Percentiles rank a stretch among this genome's conserved stretches.
Conservation (phyloP, 2,888 invertebrate species). For the Salticus scenicus region DNA sequence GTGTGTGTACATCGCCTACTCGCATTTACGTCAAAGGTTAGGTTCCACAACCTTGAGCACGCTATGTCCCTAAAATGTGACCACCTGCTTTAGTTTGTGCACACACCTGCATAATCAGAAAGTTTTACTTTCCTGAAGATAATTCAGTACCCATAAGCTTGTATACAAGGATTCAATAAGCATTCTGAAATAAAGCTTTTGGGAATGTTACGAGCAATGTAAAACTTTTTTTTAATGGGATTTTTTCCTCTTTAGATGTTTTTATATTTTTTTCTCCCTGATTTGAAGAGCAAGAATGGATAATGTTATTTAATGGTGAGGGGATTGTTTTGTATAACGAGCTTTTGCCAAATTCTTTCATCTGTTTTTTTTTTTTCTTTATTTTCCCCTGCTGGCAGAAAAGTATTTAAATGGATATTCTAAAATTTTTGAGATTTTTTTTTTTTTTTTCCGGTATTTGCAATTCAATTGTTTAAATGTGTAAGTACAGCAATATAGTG, state of each 20-base stretch:
- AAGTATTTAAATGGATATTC: too few relatives aligned
- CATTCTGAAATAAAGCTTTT: not conserved
- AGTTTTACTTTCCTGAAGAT: constrained; percentile 7
- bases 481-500: too few relatives aligned
- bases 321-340: too few relatives aligned
- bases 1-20: not conserved
- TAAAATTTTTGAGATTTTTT: too few relatives aligned
- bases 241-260: not conserved
- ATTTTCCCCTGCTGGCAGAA: too few relatives aligned
- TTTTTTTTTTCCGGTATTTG: too few relatives aligned
- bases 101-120: constrained; percentile 39
- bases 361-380: too few relatives aligned
- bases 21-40: constrained; percentile 9
- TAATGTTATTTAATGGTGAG: too few relatives aligned
- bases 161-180: not conserved
- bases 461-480: too few relatives aligned
- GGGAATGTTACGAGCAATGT: not conserved
- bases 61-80: constrained; percentile 26
- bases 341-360: too few relatives aligned
- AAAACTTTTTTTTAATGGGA: not conserved
- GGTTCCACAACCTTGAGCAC: constrained; percentile 30
- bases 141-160: not conserved
- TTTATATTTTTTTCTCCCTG: not conserved
- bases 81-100: constrained; percentile 45
- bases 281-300: too few relatives aligned